Evolutionary conservation across 2,113 vertebrate species (phyloP).

Genomic region (Sminthopsis crassicaudata): DNA sequence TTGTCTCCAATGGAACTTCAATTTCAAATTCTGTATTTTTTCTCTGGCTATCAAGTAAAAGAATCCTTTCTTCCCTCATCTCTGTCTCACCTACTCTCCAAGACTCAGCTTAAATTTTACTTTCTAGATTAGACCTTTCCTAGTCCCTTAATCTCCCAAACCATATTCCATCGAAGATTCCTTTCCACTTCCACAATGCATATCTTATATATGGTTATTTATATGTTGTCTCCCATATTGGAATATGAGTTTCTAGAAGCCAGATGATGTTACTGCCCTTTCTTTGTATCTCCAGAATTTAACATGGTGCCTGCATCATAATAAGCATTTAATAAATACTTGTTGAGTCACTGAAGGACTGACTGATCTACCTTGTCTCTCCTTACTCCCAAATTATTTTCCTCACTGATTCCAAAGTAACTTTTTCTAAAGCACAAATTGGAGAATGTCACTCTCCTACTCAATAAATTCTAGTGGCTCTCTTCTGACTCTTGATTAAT

Average conservation of each 20-base stretch:
- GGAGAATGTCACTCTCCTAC: background rate
- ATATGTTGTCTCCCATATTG: background rate
- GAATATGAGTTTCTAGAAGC: background rate
- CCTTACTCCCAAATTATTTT: background rate
- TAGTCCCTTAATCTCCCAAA: background rate
- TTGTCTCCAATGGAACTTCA: background rate
- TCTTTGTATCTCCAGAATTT: background rate
- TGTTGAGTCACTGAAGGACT: background rate
- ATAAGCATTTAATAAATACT: background rate
- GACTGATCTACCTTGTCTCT: background rate
- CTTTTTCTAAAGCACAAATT: background rate
- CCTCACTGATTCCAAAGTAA: background rate
- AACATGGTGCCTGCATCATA: background rate
- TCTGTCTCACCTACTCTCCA: background rate
- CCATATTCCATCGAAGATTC: background rate
- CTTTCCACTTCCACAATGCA: background rate
- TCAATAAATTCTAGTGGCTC: background rate
- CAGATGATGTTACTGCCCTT: background rate
- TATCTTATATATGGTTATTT: background rate
- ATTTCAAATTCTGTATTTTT: background rate
- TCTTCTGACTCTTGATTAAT: background rate
- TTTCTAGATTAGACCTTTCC: background rate
- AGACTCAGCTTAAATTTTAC: background rate
- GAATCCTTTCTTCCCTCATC: background rate
- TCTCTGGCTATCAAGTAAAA: background rate